Conservation (phyloP, 2,113 vertebrate genomes). For the Naja naja region DNA sequence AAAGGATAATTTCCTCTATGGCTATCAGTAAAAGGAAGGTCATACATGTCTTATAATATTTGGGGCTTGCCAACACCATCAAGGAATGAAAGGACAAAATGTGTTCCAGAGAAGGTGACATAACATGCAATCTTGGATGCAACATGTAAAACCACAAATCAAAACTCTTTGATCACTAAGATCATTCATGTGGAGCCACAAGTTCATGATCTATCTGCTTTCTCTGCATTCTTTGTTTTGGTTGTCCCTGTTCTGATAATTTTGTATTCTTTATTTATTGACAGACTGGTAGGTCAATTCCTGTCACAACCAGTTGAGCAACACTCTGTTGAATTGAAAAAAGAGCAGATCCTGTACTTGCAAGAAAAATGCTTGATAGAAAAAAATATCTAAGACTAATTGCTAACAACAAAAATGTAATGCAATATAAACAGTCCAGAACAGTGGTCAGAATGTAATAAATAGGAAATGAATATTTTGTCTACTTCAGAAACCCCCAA, state of each 20-base stretch:
- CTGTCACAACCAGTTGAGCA: no score
- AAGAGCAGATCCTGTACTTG: background rate
- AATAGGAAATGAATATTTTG: background rate
- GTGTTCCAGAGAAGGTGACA: background rate
- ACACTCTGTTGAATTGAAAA: no score
- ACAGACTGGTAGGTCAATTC: background rate
- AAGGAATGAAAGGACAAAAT: background rate
- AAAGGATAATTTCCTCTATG: background rate
- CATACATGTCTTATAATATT: background rate
- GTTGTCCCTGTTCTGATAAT: background rate
- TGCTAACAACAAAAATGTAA: background rate
- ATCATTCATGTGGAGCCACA: background rate
- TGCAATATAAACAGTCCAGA: background rate
- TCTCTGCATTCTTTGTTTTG: background rate
- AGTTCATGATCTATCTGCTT: background rate
- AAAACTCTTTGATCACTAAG: background rate
- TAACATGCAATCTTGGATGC: background rate
- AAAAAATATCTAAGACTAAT: background rate
- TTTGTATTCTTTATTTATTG: background rate
- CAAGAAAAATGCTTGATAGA: background rate
- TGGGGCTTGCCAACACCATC: background rate
- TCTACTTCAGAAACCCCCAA: background rate
- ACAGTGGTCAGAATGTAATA: background rate
- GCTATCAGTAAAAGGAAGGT: background rate
- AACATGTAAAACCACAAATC: background rate